phyloP scores from a whole-genome alignment of 1,140 invertebrate species.

The Bombus confusus region DNA sequence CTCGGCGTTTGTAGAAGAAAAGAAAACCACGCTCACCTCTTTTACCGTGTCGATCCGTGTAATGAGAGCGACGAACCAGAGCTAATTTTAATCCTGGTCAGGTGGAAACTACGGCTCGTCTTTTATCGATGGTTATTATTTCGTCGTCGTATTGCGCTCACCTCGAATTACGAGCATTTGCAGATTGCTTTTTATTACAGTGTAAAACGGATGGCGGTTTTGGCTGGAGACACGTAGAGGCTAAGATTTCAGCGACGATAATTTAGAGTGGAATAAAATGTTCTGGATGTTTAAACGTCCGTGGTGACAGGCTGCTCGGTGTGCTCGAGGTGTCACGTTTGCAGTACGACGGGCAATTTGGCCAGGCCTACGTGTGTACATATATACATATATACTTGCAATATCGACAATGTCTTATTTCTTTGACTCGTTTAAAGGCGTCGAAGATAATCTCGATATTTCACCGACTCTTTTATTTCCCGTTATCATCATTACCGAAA shows the following conservation, averaged over 20 bases:
- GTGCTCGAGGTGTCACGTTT: background rate
- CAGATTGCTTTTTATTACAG: constrained; percentile 32
- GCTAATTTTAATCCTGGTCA: constrained; percentile 6
- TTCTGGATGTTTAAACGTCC: background rate
- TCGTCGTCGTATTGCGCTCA: background rate
- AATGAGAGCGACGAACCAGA: background rate
- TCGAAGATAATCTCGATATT: too few relatives aligned
- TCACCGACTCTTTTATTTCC: background rate
- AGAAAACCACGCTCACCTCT: background rate
- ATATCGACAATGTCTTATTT: too few relatives aligned
- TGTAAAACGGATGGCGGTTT: constrained; percentile 2
- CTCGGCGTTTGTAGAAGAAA: background rate
- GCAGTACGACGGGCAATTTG: background rate
- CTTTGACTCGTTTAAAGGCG: too few relatives aligned
- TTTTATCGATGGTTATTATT: constrained; percentile 15
- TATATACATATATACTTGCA: background rate
- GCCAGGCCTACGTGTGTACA: background rate
- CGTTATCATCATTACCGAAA: background rate
- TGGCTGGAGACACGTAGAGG: background rate
- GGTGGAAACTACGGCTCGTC: background rate
- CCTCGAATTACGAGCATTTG: constrained; percentile 21
- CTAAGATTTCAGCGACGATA: background rate
- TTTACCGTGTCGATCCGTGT: background rate
- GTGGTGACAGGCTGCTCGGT: background rate
- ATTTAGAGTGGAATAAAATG: background rate